Base-by-base conservation (phyloP, 2,888 invertebrate genomes). In the Dorcus parallelipipedus region DNA sequence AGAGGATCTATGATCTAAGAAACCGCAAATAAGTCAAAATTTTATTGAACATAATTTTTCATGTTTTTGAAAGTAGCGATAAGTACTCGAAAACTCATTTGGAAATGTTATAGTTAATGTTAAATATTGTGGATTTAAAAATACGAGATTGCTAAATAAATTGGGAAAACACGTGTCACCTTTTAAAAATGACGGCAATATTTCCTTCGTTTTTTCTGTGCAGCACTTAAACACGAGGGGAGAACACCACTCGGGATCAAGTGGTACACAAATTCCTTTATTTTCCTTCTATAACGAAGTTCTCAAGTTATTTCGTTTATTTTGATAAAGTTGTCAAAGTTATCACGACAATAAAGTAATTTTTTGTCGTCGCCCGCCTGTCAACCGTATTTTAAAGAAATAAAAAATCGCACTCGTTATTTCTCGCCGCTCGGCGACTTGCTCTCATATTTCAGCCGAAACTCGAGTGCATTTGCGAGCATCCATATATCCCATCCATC, bases 321-420 rank as follows among this genome's bases (percentile, higher is more conserved):
- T 51, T 38, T 40, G 51, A 51, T 51, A 40, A 40, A 51, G 51
- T 51, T 40, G 23, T 51, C 51, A 40, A 51, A 51, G 51, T 51
- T 45, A 45, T 23, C 49, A 17, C 51, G 51, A 40, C 51, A 51
- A 51, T 51, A 51, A 51, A 51, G 51, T 51, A 51, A 51, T 51
- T 51, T 51, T 51, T 51, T 51, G 39, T 40, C 40, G 51, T 51
- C 38, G 33, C 49, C 20, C 49, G 23, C 10, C 20, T 39, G n/a
- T 33, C 39, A 20, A 40, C 39, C 40, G 26, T 33, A 33, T 51
- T 45, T 45, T 45, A 45, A 45, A 45, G 45, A 45, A 45, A 20
- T 45, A 45, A 45, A 45, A 45, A 45, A 45, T 45, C 45, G 45
- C 23, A 17, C 20, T 45, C 45, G 23, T 45, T 45, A 45, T 23